A percentile compares a stretch with the other conserved stretches of the same genome.
Evolutionary conservation across 2,113 vertebrate genomes (phyloP).

Genomic region (Lasiurus cinereus): DNA sequence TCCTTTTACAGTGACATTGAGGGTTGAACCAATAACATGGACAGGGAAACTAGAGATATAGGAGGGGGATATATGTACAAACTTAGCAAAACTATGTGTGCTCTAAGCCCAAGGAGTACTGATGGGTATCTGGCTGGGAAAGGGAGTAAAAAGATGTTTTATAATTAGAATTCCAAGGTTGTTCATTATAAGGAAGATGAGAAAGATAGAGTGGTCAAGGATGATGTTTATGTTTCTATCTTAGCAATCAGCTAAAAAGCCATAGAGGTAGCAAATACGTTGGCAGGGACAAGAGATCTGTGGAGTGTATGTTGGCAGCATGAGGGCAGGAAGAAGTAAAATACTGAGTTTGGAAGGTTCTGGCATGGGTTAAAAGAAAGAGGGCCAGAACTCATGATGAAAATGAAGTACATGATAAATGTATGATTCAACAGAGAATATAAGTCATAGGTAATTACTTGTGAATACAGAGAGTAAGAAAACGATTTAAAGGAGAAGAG

Average conservation of each 20-base stretch:
- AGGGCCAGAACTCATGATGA: background rate
- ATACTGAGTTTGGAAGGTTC: background rate
- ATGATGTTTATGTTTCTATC: background rate
- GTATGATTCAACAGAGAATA: background rate
- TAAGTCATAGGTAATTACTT: background rate
- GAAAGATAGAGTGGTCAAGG: background rate
- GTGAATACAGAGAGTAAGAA: background rate
- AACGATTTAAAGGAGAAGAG: background rate
- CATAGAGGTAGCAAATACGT: accelerated
- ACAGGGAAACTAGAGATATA: background rate
- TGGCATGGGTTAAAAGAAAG: background rate
- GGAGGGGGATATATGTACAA: accelerated
- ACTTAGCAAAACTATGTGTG: accelerated
- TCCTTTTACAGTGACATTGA: no score
- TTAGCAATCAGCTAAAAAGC: no score
- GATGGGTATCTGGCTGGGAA: accelerated
- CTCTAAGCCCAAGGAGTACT: accelerated
- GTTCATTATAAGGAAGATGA: background rate
- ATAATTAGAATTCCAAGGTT: background rate
- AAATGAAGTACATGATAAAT: background rate
- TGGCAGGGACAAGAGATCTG: no score
- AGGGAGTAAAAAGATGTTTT: background rate
- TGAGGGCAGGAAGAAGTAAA: background rate
- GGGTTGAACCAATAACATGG: background rate
- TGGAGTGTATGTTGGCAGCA: background rate